Evolutionary conservation across 2,113 vertebrate genomes (phyloP), one percentile per base, ranked within the genome.

Genomic region (Crotophaga sulcirostris): DNA sequence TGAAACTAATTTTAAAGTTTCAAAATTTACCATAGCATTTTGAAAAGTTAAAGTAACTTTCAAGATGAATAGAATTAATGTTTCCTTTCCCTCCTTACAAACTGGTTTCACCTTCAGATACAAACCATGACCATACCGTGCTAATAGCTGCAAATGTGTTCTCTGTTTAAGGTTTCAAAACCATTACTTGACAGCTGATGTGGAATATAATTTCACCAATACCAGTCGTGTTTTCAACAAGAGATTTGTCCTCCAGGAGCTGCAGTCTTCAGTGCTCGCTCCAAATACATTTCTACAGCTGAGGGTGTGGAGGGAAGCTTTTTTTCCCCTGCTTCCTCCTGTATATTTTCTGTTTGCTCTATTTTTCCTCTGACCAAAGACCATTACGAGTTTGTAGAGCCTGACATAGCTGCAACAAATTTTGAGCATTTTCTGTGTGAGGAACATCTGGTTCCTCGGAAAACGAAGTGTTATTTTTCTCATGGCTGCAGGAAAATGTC

Each of bases 51-150:
- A 94, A 96, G 73, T 29, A 94, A 97, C 93, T 97, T 94, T 92
- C 95, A 96, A 95, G 94, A 96, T 90, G 86, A 97, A 95, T 92
- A 49, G 93, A 97, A 97, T 92, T 72, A 92, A 84, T 78, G 95
- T 96, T 97, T 95, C 78, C 82, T 38, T 96, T 74, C 90, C 86
- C 73, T 95, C 91, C 73, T 94, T 58, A 84, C 94, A 94, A 96
- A 94, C 91, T 84, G 56, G n/a, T 92, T 97, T 96, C 96, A 96
- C 96, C 95, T 97, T 97, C 95, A 97, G 92, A 94, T 54, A 80
- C 84, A 92, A 89, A 96, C 86, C 95, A 94, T 96, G 95, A 97
- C 95, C 91, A n/a, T 40, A 45, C 56, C n/a, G 5, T 95, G 94
- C 91, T 97, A 97, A 97, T 95, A 94, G 94, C 94, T 85, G 89